Percentiles rank a stretch among this genome's conserved stretches.
Evolutionary conservation across 2,797 vertebrate genomes (phyloP).

Genomic region (Apogon talboti): DNA sequence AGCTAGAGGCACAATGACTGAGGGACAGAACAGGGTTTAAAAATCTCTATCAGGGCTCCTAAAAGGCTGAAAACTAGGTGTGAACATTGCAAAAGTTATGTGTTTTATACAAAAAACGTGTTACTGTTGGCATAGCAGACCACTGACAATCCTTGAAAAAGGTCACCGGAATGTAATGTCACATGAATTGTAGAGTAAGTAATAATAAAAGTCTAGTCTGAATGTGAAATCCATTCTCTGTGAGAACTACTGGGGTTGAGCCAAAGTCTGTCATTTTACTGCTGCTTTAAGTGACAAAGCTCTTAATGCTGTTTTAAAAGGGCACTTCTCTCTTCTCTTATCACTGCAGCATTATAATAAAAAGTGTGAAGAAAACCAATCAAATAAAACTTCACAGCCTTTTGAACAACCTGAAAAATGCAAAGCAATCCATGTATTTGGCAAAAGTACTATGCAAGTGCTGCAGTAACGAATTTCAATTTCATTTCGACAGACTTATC

Average conservation of each 20-base stretch:
- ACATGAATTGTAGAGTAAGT: too few relatives aligned
- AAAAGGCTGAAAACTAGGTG: too few relatives aligned
- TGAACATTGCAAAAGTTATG: too few relatives aligned
- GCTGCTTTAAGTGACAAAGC: conserved; percentile 31
- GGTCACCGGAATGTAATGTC: too few relatives aligned
- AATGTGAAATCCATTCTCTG: conserved; percentile 41
- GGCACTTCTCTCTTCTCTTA: conserved; percentile 17
- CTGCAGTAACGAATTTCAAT: conserved; percentile 54
- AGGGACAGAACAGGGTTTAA: too few relatives aligned
- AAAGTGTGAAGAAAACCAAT: conserved; percentile 51
- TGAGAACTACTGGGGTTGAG: conserved; percentile 24
- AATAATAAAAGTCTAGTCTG: conserved; percentile 19
- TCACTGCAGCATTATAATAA: conserved; percentile 38
- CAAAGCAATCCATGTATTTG: conserved; percentile 50
- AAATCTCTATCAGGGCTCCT: too few relatives aligned
- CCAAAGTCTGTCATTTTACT: conserved; percentile 43
- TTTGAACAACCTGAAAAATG: conserved; percentile 39
- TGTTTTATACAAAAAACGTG: too few relatives aligned
- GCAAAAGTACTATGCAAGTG: conserved; percentile 33
- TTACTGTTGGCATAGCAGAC: too few relatives aligned
- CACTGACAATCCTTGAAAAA: too few relatives aligned
- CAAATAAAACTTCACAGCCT: conserved; percentile 49
- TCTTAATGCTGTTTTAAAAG: conserved; percentile 34
- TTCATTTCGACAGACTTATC: conserved; percentile 20
- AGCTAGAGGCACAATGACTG: too few relatives aligned